Base-by-base conservation (phyloP, 2,113 vertebrate genomes). In the Semicossyphus pulcher region DNA sequence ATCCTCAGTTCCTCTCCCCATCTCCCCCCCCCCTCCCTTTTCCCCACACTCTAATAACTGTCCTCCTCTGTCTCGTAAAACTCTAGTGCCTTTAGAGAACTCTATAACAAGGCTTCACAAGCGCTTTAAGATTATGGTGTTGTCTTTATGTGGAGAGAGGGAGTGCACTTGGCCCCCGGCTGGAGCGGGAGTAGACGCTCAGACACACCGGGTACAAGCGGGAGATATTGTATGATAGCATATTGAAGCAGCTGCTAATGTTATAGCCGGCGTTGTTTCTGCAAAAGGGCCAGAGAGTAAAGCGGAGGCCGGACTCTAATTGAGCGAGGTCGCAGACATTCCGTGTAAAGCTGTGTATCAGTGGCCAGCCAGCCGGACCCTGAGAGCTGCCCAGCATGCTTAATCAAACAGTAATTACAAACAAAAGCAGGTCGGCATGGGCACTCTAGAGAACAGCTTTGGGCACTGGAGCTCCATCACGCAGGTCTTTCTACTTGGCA, bases 401-500 rank as follows among this genome's bases (percentile, higher is more conserved):
- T 94, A 92, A 95, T 93, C 82, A 90, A 94, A 94, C 72, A 95
- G 87, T 88, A 95, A 94, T 57, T 93, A 92, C 70, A 84, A 91
- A 93, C 25, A 91, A 93, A 93, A 94, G 85, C 86, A 92, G 94
- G 91, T 87, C 77, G 59, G 79, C 85, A 80, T 88, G 94, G 91
- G 91, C 78, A 88, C 69, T 80, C 58, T 84, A 71, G 65, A 83
- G 80, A 88, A 87, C 65, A 79, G 74, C 90, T 89, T 85, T 53
- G 71, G 69, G 41, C 83, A 87, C 31, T 66, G 78, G 67, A 85
- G 31, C 91, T 81, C 81, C 91, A 74, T 74, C 92, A 89, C 87
- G 82, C 87, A 93, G 62, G 82, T 86, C 93, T 89, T 79, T 93
- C 86, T 51, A 41, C 85, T 73, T 85, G 80, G 56, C 62, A 86